Conservation (phyloP, 2,113 vertebrate species). For the Ochotona princeps region DNA sequence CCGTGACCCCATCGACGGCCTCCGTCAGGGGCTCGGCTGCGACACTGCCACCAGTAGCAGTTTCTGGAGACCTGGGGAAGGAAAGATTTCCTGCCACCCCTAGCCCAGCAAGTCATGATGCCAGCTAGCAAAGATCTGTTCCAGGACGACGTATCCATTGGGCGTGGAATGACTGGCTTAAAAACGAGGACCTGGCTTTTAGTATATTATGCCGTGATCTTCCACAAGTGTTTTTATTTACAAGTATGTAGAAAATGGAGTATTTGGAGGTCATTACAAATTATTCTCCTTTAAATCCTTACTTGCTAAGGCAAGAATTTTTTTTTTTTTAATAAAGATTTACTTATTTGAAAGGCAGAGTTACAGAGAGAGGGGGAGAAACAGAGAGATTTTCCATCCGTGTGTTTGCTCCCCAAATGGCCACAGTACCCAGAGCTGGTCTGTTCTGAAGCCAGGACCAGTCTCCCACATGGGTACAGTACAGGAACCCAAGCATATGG, state of each 20-base stretch:
- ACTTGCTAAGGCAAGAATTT: not conserved
- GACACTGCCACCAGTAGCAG: not conserved
- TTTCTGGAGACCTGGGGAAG: not conserved
- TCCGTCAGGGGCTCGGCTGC: not conserved
- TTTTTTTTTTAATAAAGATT: too few relatives aligned
- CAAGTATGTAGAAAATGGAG: not conserved
- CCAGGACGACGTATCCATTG: not conserved
- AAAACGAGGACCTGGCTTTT: not conserved
- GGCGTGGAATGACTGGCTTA: not conserved
- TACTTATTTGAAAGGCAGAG: too few relatives aligned
- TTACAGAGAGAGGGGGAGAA: too few relatives aligned
- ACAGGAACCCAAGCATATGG: too few relatives aligned
- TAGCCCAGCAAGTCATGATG: not conserved
- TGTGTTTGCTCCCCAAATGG: too few relatives aligned
- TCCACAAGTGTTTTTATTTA: not conserved
- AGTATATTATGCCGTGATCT: not conserved
- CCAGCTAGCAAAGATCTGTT: not conserved
- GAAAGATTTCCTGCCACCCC: not conserved
- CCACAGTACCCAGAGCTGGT: too few relatives aligned
- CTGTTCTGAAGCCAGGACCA: too few relatives aligned
- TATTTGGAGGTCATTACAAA: not conserved
- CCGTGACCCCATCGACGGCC: too few relatives aligned
- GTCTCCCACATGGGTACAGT: too few relatives aligned
- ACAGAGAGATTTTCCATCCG: too few relatives aligned
- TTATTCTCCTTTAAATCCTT: conserved; percentile 30